Base-by-base conservation (phyloP, 1,140 invertebrate genomes). In the Drosophila busckii region DNA sequence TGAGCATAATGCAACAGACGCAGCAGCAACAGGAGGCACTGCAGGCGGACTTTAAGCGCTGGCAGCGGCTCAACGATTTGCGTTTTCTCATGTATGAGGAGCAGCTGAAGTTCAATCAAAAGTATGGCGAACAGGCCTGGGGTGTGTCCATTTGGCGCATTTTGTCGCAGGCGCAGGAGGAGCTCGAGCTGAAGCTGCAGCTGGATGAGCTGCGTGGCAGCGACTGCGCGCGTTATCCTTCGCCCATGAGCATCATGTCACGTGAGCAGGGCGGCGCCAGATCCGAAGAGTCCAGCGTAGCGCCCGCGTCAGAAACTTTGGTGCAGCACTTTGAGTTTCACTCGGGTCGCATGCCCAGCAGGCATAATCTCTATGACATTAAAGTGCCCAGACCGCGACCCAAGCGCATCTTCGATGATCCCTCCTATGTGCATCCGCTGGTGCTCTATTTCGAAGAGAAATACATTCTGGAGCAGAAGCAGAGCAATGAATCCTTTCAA, bases 81-180 rank as follows among this genome's bases (percentile, higher is more conserved):
- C 50, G 82, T 7, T 61, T 42, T 28, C 12, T 63, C 3, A 65
- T 84, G 58, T 59, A 65, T 12, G 52, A 80, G 2, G 63, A 76
- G 37, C 70, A 85, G 20, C 28, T 38, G 1, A 65, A 63, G 8
- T 56, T 69, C 28, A 50, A 63, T 7, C 15, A 32, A 4, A 34
- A 35, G 1, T 42, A 9, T 19, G 53, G 44, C 0, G 4, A 4
- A 1, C 6, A 17, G 6, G 34, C 41, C 0, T 9, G 4, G 0
- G 45, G 46, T 0, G 32, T 31, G 3, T 55, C 60, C 45, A 64
- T 85, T 13, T 82, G 68, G 75, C 26, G 34, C 0, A 82, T 85
- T 6, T 26, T 85, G 3, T 9, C 52, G 0, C 0, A 32, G 7
- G 64, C 65, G 2, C 82, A 75, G 12, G 16, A 19, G 2, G 53